Conservation (phyloP, 2,888 invertebrate genomes). For the Osmoderma eremita region DNA sequence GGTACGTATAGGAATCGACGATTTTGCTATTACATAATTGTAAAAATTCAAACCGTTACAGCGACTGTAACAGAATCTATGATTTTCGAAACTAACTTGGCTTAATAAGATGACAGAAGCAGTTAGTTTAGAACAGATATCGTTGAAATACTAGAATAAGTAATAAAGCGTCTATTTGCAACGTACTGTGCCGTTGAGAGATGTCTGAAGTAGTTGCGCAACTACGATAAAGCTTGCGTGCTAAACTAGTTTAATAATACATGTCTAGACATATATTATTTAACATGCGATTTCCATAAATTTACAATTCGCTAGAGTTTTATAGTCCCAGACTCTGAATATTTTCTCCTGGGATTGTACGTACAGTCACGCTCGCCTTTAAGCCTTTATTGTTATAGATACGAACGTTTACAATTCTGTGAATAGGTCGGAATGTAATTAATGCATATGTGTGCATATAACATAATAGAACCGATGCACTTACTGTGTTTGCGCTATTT, state of each 20-base stretch:
- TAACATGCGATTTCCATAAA: constrained; percentile 29
- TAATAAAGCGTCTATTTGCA: too few relatives aligned
- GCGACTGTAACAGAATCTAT: too few relatives aligned
- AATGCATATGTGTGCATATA: background rate
- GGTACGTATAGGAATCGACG: too few relatives aligned
- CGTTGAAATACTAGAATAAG: too few relatives aligned
- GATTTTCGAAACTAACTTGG: too few relatives aligned
- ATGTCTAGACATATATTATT: constrained; percentile 29
- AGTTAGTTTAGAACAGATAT: too few relatives aligned
- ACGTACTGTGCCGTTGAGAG: too few relatives aligned
- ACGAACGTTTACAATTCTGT: background rate
- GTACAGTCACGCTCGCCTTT: constrained; percentile 23
- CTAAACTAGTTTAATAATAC: background rate
- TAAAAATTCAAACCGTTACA: too few relatives aligned
- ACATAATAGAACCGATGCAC: background rate
- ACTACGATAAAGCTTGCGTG: background rate
- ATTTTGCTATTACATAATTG: too few relatives aligned
- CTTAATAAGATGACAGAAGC: too few relatives aligned
- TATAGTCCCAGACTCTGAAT: constrained; percentile 12
- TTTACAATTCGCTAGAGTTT: constrained; percentile 20
- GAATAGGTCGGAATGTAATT: constrained; percentile 14
- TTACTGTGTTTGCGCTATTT: constrained; percentile 1
- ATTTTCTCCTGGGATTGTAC: constrained; percentile 10
- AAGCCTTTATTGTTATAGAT: constrained; percentile 27
- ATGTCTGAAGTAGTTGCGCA: constrained; percentile 1